phyloP scores from a whole-genome alignment of 1,140 invertebrate genomes.

The Lutraria rhynchaena region DNA sequence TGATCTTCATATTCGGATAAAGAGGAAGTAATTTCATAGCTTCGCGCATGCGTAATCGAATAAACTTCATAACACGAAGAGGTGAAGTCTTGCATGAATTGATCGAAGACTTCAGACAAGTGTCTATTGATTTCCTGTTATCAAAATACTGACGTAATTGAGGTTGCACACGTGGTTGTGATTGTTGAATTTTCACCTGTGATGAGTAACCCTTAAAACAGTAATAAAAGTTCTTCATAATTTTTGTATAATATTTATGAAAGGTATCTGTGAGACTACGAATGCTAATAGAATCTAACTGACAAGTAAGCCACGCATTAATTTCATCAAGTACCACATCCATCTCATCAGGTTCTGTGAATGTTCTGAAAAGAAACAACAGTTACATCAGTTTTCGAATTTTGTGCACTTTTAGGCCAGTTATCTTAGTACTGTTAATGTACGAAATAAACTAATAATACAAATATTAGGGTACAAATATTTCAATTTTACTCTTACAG shows the following conservation, averaged over 20 bases:
- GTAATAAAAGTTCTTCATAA: slow-evolving; percentile 36
- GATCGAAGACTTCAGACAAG: slow-evolving; percentile 3
- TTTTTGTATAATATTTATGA: slow-evolving; percentile 46
- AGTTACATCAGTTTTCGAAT: not conserved
- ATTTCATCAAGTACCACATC: slow-evolving; percentile 29
- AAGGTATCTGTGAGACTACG: slow-evolving; percentile 15
- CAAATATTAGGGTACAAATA: not conserved
- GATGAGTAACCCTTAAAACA: not conserved
- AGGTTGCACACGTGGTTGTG: not conserved
- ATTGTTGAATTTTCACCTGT: not conserved
- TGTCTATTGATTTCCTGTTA: not conserved
- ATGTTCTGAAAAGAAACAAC: slow-evolving; percentile 28
- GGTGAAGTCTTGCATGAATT: not conserved
- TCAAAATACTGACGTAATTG: not conserved
- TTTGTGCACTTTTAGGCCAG: not conserved
- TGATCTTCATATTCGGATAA: slow-evolving; percentile 43
- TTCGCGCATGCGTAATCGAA: slow-evolving; percentile 23
- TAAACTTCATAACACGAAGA: slow-evolving; percentile 10
- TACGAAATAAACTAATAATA: not conserved
- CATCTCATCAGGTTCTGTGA: not conserved
- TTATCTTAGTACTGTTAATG: no score
- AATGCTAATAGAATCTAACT: slow-evolving; percentile 14
- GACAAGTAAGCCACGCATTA: slow-evolving; percentile 43
- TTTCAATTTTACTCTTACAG: not conserved
- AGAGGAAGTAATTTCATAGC: slow-evolving; percentile 2